Evolutionary conservation across 2,888 invertebrate genomes (phyloP), one percentile per base, ranked within the genome.

Genomic region (Tribolium freemani): DNA sequence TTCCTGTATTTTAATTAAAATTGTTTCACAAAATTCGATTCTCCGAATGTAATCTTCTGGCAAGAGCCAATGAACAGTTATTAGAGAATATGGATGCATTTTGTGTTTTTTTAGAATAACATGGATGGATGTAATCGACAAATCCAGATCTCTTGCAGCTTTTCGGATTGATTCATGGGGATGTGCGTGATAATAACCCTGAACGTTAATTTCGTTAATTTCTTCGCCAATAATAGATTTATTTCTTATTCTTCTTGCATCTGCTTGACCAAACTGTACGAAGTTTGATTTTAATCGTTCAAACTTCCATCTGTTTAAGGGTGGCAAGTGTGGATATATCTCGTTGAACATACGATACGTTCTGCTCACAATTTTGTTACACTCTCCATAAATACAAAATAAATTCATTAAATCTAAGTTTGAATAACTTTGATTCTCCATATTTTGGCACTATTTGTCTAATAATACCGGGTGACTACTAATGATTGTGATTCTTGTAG

Each of bases 1-100:
- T 16, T 57, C 57, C 5, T 57, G 57, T 9, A 26, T 57, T 30
- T 11, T 13, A 10, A 26, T 16, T 10, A 21, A 57, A n/a, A 57
- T 26, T 10, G 8, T 30, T 57, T 57, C 57, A 57, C 57, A 57
- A 57, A 57, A 57, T 26, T 21, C 10, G n/a, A 45, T 45, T 10
- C 45, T 45, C 3, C 4, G 1, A n/a, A 3, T 13, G 5, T n/a
- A 53, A 45, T 45, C 45, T 45, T 10, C 45, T 45, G 45, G 4
- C n/a, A 10, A 10, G 1, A 45, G 45, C 10, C 2, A 10, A n/a
- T 45, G 4, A 10, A 45, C n/a, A 10, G n/a, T 45, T 45, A 45
- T 45, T n/a, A 45, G 10, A 10, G n/a, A 10, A 10, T 10, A 45
- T 10, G 45, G 45, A 45, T 45, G 2, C 45, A 45, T 10, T 4